Conservation (phyloP, 2,888 invertebrate species). For the Tenthredo notha region DNA sequence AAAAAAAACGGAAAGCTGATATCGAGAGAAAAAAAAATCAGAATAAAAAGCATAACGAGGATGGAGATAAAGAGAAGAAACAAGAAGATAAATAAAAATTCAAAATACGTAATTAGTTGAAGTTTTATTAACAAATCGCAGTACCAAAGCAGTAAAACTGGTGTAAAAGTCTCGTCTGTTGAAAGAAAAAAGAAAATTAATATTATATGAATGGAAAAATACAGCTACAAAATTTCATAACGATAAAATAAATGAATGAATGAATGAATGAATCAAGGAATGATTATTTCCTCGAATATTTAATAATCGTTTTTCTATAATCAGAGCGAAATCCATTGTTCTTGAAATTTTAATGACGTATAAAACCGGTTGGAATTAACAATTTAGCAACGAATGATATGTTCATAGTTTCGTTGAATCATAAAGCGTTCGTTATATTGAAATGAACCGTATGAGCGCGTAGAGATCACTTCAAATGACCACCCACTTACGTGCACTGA, state of each 20-base stretch:
- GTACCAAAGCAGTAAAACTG: not conserved
- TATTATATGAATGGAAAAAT: too few species aligned
- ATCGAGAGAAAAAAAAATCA: constrained; percentile 17
- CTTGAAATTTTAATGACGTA: not conserved
- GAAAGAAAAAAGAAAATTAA: too few species aligned
- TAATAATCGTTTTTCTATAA: too few species aligned
- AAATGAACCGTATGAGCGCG: not conserved
- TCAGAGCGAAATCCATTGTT: not conserved
- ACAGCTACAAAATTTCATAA: not conserved
- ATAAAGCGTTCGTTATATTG: not conserved
- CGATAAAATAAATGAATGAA: not conserved
- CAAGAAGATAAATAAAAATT: not conserved
- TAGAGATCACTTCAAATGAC: not conserved
- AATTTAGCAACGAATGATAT: not conserved
- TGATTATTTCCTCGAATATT: not conserved
- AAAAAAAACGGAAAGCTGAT: constrained; percentile 6
- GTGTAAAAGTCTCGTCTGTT: not conserved
- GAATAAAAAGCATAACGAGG: not conserved
- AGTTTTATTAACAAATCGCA: not conserved
- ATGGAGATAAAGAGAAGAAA: not conserved
- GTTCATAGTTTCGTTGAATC: not conserved
- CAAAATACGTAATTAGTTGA: not conserved
- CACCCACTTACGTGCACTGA: not conserved
- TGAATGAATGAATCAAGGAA: not conserved
- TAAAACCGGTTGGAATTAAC: not conserved